Conservation (phyloP, 2,797 vertebrate species). For the Pipistrellus pipistrellus region DNA sequence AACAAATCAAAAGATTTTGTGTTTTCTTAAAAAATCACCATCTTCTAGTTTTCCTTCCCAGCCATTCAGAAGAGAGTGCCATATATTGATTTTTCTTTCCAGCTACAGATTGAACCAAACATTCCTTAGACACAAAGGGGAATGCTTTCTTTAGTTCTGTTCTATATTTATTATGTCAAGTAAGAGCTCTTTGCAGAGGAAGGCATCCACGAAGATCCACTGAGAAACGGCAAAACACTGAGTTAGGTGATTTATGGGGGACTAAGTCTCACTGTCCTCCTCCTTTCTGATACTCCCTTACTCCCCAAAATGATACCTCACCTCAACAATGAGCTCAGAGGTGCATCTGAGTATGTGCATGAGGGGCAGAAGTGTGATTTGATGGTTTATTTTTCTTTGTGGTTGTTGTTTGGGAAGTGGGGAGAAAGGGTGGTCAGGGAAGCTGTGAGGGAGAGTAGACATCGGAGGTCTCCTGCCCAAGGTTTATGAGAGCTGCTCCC, state of each 20-base stretch:
- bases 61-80: background rate
- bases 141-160: background rate
- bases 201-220: background rate
- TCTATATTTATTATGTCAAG: background rate
- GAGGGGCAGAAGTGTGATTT: background rate
- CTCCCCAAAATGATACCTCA: background rate
- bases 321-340: background rate
- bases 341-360: background rate
- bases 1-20: background rate
- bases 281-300: background rate
- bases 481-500: background rate
- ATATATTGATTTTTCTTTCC: background rate
- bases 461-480: background rate
- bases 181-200: background rate
- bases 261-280: background rate
- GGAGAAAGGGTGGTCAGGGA: background rate
- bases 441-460: background rate
- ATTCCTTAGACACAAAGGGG: background rate
- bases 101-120: conserved; percentile 16
- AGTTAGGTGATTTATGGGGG: background rate
- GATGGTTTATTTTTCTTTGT: background rate
- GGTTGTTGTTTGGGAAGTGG: background rate
- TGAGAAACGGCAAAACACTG: background rate
- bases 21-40: background rate
- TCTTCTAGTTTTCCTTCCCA: background rate